These are phyloP conservation scores for Lemur catta DNA, from an alignment of 2,797 vertebrate species.

Conservation along the genomic window DNA sequence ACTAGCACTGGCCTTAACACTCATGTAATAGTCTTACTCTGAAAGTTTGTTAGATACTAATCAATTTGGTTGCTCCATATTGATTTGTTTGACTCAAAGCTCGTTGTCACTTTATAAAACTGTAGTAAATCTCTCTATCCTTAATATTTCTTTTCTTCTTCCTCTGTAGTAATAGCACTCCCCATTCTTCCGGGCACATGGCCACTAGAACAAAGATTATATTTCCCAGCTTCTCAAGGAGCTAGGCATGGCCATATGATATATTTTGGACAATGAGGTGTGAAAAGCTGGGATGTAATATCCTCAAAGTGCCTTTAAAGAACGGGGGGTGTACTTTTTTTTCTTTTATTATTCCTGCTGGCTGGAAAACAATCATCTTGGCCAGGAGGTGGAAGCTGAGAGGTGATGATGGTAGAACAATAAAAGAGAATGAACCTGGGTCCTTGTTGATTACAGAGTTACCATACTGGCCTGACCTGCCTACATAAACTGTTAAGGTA, in stretches of 20 bases:
- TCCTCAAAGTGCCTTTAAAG: not conserved
- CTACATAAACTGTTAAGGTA: not conserved
- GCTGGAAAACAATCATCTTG: not conserved
- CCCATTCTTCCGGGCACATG: not conserved
- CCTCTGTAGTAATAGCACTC: not conserved
- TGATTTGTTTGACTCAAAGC: conserved; percentile 24
- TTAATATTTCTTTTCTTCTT: not conserved
- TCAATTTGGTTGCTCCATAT: not conserved
- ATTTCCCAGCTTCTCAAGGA: not conserved
- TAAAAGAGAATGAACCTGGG: not conserved
- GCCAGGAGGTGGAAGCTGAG: not conserved
- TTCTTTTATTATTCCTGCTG: not conserved
- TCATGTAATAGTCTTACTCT: not conserved
- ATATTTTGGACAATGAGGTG: not conserved
- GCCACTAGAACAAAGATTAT: not conserved
- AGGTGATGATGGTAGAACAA: not conserved
- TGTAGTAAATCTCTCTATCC: not conserved
- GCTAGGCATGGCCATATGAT: too few species aligned
- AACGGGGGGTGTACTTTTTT: not conserved
- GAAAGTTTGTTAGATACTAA: not conserved
- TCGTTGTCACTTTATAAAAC: not conserved
- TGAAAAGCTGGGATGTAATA: not conserved
- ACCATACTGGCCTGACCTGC: not conserved
- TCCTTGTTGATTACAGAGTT: not conserved
- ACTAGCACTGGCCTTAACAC: not conserved